A percentile compares a stretch with the other conserved stretches of the same genome.
Evolutionary conservation across 2,888 invertebrate species (phyloP).

Genomic region (Zygaena filipendulae): DNA sequence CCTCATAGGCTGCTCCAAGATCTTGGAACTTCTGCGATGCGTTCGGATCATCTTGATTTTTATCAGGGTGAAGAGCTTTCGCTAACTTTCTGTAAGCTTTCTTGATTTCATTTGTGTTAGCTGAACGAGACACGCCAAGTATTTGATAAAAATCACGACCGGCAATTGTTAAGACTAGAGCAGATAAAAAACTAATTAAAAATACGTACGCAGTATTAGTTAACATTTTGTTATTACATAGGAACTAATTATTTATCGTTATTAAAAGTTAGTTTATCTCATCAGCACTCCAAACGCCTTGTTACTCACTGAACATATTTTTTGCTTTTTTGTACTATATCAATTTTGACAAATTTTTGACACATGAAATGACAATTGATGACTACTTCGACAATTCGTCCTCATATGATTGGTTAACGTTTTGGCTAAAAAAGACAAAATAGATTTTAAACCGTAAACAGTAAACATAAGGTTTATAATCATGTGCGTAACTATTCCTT

Average conservation of each 20-base stretch:
- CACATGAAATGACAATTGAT: too few species aligned
- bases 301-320: too few species aligned
- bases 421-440: too few species aligned
- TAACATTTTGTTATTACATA: slow-evolving; percentile 42
- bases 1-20: slow-evolving; percentile 96
- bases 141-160: slow-evolving; percentile 96
- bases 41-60: slow-evolving; percentile 93
- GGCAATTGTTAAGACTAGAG: slow-evolving; percentile 55
- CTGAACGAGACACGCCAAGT: slow-evolving; percentile 85
- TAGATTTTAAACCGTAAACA: too few species aligned
- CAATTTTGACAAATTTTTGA: neutral
- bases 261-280: slow-evolving; percentile 5
- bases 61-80: slow-evolving; percentile 97
- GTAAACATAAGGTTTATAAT: too few species aligned
- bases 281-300: too few species aligned
- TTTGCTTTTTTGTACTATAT: too few species aligned
- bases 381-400: too few species aligned
- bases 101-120: slow-evolving; percentile 94
- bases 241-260: slow-evolving; percentile 26
- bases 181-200: slow-evolving; percentile 46
- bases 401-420: too few species aligned
- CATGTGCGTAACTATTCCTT: too few species aligned
- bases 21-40: slow-evolving; percentile 96
- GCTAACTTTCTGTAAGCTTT: slow-evolving; percentile 96
- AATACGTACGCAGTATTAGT: slow-evolving; percentile 39